These are phyloP conservation scores for Leptoclinus maculatus DNA, from an alignment of 2,797 vertebrate species.

Conservation along the genomic window DNA sequence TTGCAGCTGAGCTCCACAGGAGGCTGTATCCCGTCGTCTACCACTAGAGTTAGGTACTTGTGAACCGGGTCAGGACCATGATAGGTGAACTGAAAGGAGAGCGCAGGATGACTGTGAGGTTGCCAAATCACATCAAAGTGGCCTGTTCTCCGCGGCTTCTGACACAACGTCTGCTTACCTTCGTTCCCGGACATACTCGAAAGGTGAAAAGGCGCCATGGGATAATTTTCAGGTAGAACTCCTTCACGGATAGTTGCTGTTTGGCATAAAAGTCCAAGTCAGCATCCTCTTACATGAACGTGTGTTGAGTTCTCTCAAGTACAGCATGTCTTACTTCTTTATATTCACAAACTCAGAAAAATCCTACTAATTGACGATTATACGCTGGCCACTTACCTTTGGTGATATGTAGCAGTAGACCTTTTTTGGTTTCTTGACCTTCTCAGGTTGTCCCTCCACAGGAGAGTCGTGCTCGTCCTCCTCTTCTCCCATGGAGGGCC, in stretches of 20 bases:
- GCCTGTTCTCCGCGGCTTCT: background rate
- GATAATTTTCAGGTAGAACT: slow-evolving; percentile 99
- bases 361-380: background rate
- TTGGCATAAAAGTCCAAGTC: slow-evolving; percentile 35
- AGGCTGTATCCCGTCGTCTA: slow-evolving; percentile 98
- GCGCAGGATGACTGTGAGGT: background rate
- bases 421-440: slow-evolving; percentile 99
- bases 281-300: background rate
- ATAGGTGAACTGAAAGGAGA: slow-evolving; percentile 91
- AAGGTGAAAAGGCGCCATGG: slow-evolving; percentile 99
- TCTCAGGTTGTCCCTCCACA: slow-evolving; percentile 93
- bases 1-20: slow-evolving; percentile 99
- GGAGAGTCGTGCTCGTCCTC: slow-evolving; percentile 95
- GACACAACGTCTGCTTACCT: slow-evolving; percentile 82
- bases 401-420: slow-evolving; percentile 99
- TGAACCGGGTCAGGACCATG: slow-evolving; percentile 95
- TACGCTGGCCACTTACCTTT: slow-evolving; percentile 85
- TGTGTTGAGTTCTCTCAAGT: background rate
- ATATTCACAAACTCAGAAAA: background rate
- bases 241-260: slow-evolving; percentile 99
- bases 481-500: slow-evolving; percentile 91
- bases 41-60: slow-evolving; percentile 95
- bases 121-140: background rate
- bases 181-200: slow-evolving; percentile 98
- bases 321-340: background rate